Conservation (phyloP, 2,888 invertebrate genomes). For the Ferdinandea cuprea region DNA sequence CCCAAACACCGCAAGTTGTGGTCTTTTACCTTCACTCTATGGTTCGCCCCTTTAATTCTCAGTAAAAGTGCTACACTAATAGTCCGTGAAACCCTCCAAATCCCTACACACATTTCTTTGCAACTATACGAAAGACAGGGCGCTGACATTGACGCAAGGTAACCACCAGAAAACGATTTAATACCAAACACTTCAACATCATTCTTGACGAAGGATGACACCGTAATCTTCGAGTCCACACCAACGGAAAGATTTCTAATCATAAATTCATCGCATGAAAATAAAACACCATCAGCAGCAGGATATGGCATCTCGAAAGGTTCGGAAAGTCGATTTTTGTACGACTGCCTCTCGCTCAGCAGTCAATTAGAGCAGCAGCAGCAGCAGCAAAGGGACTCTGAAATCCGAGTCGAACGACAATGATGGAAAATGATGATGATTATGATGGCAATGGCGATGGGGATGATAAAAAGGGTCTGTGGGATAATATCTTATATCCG, state of each 20-base stretch:
- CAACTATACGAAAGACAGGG: background rate
- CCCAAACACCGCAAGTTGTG: too few relatives aligned
- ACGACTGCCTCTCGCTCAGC: conserved; percentile 1
- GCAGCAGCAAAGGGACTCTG: background rate
- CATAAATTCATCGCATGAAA: conserved; percentile 58
- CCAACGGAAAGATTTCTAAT: conserved; percentile 38
- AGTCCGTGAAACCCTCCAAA: conserved; percentile 17
- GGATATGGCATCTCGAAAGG: conserved; percentile 37
- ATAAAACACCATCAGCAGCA: conserved; percentile 37
- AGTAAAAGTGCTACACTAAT: too few relatives aligned
- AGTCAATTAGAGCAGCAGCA: conserved; percentile 49
- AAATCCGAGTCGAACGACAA: conserved; percentile 18
- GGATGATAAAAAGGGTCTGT: background rate
- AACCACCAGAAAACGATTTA: conserved; percentile 24
- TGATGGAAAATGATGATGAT: background rate
- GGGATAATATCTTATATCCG: conserved; percentile 34
- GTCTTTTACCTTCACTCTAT: too few relatives aligned
- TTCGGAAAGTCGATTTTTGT: conserved; percentile 17
- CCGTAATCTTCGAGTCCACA: conserved; percentile 3
- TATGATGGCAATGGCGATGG: background rate
- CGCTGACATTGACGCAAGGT: background rate
- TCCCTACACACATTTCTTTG: background rate
- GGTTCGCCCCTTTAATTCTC: too few relatives aligned
- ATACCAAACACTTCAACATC: conserved; percentile 23
- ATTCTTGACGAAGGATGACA: conserved; percentile 16